Evolutionary conservation across 2,888 invertebrate species (phyloP), one percentile per base, ranked within the genome.

Genomic region (Magallana nippona): DNA sequence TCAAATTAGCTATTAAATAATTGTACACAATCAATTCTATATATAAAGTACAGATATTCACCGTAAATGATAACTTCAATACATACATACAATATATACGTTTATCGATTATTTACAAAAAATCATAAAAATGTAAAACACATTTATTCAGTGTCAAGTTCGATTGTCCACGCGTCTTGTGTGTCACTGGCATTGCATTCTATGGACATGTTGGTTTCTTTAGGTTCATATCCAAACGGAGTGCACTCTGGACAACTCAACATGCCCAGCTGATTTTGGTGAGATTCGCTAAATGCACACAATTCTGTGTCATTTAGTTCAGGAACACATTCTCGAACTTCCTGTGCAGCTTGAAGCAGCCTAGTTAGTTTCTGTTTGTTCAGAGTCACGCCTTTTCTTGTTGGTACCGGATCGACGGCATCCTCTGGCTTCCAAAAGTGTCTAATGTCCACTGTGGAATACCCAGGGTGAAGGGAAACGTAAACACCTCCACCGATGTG

Each of bases 381-480:
- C 55, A 82, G 71, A n/a, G 82, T 71, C 11, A 71, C 71, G 22
- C 82, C 71, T 71, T 82, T 82, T 56, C 56, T 82, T 71, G 82
- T 82, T 56, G 82, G 55, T 13, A 82, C 71, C 8, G 82, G 77
- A 57, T 78, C 56, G 56, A 56, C 11, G 27, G 77, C n/a, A 78
- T 82, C 77, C n/a, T 55, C 32, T 78, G 82, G 82, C 44, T 78
- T 78, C 78, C 78, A 82, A 77, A 44, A 82, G 17, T 82, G 82
- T 71, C 82, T 63, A 13, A 82, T 82, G 55, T 82, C 82, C 22
- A 82, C 71, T 15, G 56, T 19, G 19, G 56, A 17, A 58, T 78
- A 82, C 55, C n/a, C 63, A 44, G 32, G 32, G 32, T 44, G 32
- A 44, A 44, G 32, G 32, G 32, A 44, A 2, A 44, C 32, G 32